A percentile compares a stretch with the other conserved stretches of the same genome.
These are phyloP conservation scores for Oscheius sp. DNA, from an alignment of 1,140 invertebrate genomes.

Conservation along the genomic window DNA sequence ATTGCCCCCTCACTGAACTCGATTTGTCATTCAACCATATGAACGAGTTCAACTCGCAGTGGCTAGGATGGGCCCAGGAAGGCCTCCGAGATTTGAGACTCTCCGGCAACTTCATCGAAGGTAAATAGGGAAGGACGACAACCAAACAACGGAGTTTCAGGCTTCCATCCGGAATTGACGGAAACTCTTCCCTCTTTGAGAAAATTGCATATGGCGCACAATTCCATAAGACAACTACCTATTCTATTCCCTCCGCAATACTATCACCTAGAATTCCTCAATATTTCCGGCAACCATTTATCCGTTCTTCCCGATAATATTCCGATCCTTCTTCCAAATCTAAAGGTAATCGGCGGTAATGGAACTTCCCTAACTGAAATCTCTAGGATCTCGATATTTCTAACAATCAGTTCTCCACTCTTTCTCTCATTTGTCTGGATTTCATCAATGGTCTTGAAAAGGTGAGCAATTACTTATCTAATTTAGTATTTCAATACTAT, in stretches of 20 bases:
- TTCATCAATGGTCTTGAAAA: conserved; percentile 43
- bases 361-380: conserved; percentile 29
- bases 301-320: conserved; percentile 34
- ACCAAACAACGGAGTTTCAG: not conserved
- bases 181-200: conserved; percentile 37
- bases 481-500: too few species aligned
- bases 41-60: conserved; percentile 48
- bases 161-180: conserved; percentile 22
- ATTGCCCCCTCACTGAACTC: conserved; percentile 43
- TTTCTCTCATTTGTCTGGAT: conserved; percentile 33
- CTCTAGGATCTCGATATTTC: conserved; percentile 48
- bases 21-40: conserved; percentile 54
- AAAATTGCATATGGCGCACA: conserved; percentile 52
- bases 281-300: conserved; percentile 28
- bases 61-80: conserved; percentile 45
- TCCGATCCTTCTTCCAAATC: conserved; percentile 15
- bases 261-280: conserved; percentile 25
- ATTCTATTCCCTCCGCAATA: conserved; percentile 28
- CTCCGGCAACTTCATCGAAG: conserved; percentile 46
- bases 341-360: conserved; percentile 21
- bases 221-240: conserved; percentile 45
- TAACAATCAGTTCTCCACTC: conserved; percentile 41
- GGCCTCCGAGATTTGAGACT: conserved; percentile 43
- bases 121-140: not conserved
- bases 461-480: not conserved